Base-by-base conservation (phyloP, 2,888 invertebrate genomes). In the Polia nebulosa region DNA sequence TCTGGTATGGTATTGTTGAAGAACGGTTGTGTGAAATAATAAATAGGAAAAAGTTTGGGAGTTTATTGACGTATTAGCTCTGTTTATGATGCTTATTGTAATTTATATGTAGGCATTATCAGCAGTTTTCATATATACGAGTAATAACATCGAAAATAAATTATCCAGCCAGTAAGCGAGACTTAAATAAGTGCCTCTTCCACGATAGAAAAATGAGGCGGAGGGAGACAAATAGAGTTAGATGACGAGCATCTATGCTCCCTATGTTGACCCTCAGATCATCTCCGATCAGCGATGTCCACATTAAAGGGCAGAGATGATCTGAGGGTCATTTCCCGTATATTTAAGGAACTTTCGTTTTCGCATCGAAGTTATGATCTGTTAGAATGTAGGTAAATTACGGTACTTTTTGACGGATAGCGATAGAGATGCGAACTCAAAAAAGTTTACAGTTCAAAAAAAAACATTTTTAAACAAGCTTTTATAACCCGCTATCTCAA, bases 121-220 rank as follows among this genome's bases (percentile, higher is more conserved):
- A 20, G 34, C 34, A 51, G 49, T n/a, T 51, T 58, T 51, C 34
- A 29, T 36, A 27, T 34, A 7, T n/a, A n/a, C n/a, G n/a, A n/a
- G 0, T 41, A 13, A 13, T 36, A 36, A 20, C 41, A 69, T 44
- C 49, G 34, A 72, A 69, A 44, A 15, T 1, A 25, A 39, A 39
- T n/a, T 36, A 32, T 32, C 17, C 13, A 25, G 15, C n/a, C 17
- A 11, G 17, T 7, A 8, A 34, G 41, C 11, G 32, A 32, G 13
- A 13, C n/a, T 32, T 22, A 34, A 7, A n/a, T 29, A 27, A 3
- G 11, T 22, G n/a, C n/a, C 25, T 34, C 22, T 11, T 1, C 13
- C 9, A 17, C 25, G n/a, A n/a, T n/a, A n/a, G n/a, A n/a, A n/a
- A n/a, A n/a, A n/a, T 15, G 8, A 3, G 22, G 2, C 2, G n/a